Evolutionary conservation across 2,888 invertebrate species (phyloP), one percentile per base, ranked within the genome.

Genomic region (Spialia ferax): DNA sequence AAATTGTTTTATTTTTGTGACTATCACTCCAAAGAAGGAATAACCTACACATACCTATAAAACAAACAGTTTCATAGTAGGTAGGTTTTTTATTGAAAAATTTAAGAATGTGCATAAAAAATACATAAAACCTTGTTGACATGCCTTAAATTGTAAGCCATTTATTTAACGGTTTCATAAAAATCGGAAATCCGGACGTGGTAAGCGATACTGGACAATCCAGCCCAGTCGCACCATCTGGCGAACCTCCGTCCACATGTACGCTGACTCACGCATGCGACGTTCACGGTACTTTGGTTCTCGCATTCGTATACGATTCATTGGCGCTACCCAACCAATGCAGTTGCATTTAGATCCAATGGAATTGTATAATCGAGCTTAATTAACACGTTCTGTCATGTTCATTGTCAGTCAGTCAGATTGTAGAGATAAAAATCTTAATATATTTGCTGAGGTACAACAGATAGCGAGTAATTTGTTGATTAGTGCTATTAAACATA

Each of bases 201-300:
- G 66, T 66, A 66, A 66, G 60, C 32, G 66, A 66, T 66, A 66
- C 66, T 61, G 66, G 66, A 55, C 66, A 66, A 66, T 66, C 60
- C 60, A 54, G 66, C 66, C 32, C 64, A 42, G 42, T n/a, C 59
- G 66, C 8, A 66, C 66, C 60, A 66, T 66, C 66, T 66, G 66
- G 66, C 66, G 66, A 18, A 91, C 90, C 89, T 86, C 91, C 87
- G 84, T 86, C 86, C 91, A 88, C 89, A 89, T 91, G 88, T 88
- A 88, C 83, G 80, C 79, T 92, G 92, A 93, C 85, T 93, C 92
- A 92, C 90, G 89, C 86, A 87, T 57, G 18, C 60, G 38, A 59
- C 32, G 35, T 50, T 50, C 59, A 26, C 54, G 22, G 60, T 29
- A 60, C 60, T 60, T 60, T 20, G 20, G 54, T 54, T 26, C 65